Evolutionary conservation across 2,797 vertebrate species (phyloP).

Genomic region (Serranus cabrilla): DNA sequence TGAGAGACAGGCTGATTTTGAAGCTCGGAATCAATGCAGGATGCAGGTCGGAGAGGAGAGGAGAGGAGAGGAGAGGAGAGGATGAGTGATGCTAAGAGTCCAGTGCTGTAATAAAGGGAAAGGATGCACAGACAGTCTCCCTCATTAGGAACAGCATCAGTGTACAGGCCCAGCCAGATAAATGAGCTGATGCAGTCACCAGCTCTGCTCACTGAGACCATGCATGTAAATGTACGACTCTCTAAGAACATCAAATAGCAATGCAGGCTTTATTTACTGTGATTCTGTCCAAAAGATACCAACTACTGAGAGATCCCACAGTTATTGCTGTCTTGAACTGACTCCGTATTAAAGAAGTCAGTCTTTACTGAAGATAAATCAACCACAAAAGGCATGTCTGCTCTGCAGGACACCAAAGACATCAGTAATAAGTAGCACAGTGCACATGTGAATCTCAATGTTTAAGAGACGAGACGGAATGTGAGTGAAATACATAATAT

Average conservation of each 20-base stretch:
- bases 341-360: constrained; percentile 21
- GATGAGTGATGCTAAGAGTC: constrained; percentile 36
- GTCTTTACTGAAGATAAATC: constrained; percentile 16
- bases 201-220: constrained; percentile 38
- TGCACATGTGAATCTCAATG: constrained; percentile 22
- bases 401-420: constrained; percentile 30
- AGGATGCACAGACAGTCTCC: constrained; percentile 52
- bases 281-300: constrained; percentile 8
- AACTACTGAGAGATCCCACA: constrained; percentile 8
- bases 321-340: neutral
- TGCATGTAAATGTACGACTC: constrained; percentile 30
- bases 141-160: constrained; percentile 72
- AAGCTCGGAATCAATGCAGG: constrained; percentile 30
- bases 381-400: constrained; percentile 19
- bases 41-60: constrained; percentile 39
- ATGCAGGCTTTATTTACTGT: constrained; percentile 15
- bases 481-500: constrained; percentile 12
- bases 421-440: constrained; percentile 14
- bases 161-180: constrained; percentile 50
- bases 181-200: constrained; percentile 65
- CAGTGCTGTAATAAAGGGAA: constrained; percentile 66
- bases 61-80: constrained; percentile 17
- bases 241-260: constrained; percentile 9
- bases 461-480: constrained; percentile 11
- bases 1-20: constrained; percentile 21